Evolutionary conservation across 2,113 vertebrate species (phyloP).

Genomic region (Chaetops frenatus): DNA sequence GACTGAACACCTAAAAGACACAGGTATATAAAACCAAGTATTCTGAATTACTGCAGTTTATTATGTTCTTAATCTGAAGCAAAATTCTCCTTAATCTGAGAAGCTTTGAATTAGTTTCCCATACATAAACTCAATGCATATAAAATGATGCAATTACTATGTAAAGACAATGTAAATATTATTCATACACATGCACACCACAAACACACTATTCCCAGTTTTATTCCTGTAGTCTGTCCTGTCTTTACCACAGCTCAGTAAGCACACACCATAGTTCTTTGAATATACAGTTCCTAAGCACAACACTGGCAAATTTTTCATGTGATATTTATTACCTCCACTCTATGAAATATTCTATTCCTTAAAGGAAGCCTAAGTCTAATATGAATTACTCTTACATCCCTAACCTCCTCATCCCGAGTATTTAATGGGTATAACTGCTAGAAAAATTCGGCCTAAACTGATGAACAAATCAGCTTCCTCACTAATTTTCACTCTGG

Average conservation of each 20-base stretch:
- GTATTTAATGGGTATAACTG: neutral
- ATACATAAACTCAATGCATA: neutral
- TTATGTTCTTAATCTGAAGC: neutral
- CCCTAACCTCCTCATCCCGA: neutral
- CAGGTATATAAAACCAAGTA: neutral
- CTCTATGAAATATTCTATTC: neutral
- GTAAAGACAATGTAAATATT: neutral
- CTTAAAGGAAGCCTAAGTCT: neutral
- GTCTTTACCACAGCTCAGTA: neutral
- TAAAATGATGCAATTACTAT: neutral
- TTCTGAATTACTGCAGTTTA: neutral
- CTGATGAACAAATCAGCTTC: neutral
- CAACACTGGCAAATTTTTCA: neutral
- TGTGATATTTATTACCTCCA: neutral
- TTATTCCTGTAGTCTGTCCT: neutral
- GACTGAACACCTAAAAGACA: neutral
- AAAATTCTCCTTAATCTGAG: neutral
- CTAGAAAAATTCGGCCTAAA: neutral
- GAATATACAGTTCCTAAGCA: neutral
- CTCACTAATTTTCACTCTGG: neutral
- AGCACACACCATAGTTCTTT: neutral
- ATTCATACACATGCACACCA: neutral
- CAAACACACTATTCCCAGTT: neutral
- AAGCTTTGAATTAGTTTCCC: neutral
- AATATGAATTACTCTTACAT: neutral